Evolutionary conservation across 2,888 invertebrate genomes (phyloP), one percentile per base, ranked within the genome.

Genomic region (Ormyrus thymus): DNA sequence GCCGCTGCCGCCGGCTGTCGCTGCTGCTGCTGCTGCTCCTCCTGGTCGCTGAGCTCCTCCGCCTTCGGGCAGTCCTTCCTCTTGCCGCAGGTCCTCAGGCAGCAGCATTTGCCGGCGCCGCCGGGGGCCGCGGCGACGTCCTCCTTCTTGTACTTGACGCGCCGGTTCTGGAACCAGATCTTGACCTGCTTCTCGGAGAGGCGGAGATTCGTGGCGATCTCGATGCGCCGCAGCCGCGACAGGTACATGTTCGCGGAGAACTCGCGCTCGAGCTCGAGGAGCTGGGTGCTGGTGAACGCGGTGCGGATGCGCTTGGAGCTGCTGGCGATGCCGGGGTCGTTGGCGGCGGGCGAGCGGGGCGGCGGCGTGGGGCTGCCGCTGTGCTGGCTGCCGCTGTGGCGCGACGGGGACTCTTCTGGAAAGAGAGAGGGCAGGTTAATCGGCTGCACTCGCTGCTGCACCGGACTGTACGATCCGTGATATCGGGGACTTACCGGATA

Each of bases 171-270:
- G 90, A 98, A 98, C 98, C 97, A 97, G 83, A 96, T 96, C 90
- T 96, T 98, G 82, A 98, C 97, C 91, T 98, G 98, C 87, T 98
- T 98, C 90, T 98, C 98, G 0, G 97, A 97, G 0, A 98, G 91
- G 70, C 95, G 93, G 80, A 98, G 90, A 83, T 95, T 94, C 48
- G 96, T 97, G 5, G 98, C 98, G 74, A 98, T 98, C 90, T 98
- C 97, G 83, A 98, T 98, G 78, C 98, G 92, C 71, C 98, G 92
- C 83, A 98, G 90, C 59, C 98, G 92, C 0, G 97, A 97, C 53
- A 98, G 91, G 87, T 98, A 98, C 94, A 97, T 97, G 88, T 97
- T 98, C 84, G 94, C 90, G 0, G 96, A 92, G 89, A 98, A 98
- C 88, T 97, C 98, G 71, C 97, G 89, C 84, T 87, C 93, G 7